Conservation (phyloP, 1,140 invertebrate species). For the Drosophila elegans region DNA sequence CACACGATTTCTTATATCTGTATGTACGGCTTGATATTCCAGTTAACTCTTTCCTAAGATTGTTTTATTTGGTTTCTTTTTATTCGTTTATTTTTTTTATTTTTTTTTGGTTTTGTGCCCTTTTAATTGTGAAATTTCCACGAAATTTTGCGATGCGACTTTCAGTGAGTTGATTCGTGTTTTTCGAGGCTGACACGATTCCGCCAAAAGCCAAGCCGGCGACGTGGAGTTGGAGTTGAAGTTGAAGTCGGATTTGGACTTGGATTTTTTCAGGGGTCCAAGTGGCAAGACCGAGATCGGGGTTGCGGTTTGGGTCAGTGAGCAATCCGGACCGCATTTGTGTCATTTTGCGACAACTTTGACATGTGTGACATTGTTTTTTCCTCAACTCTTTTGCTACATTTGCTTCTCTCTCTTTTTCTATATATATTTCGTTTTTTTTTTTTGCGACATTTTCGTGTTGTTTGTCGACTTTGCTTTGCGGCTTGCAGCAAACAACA, state of each 20-base stretch:
- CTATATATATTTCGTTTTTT: slow-evolving; percentile 28
- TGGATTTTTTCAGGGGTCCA: slow-evolving; percentile 35
- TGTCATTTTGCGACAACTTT: slow-evolving; percentile 83
- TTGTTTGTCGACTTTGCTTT: slow-evolving; percentile 64
- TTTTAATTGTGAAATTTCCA: slow-evolving; percentile 83
- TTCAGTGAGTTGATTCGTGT: slow-evolving; percentile 66
- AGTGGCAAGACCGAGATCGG: slow-evolving; percentile 52
- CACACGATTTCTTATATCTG: slow-evolving; percentile 62
- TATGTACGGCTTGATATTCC: slow-evolving; percentile 50
- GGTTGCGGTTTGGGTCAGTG: slow-evolving; percentile 59
- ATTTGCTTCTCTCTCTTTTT: slow-evolving; percentile 21
- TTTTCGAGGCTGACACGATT: slow-evolving; percentile 74
- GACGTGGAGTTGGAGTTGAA: slow-evolving; percentile 12
- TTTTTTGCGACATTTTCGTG: slow-evolving; percentile 72
- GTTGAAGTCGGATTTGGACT: slow-evolving; percentile 19
- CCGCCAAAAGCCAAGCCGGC: slow-evolving; percentile 44
- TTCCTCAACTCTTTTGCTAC: slow-evolving; percentile 37
- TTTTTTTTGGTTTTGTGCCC: slow-evolving; percentile 51
- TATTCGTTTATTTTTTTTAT: slow-evolving; percentile 13
- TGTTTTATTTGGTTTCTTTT: slow-evolving; percentile 32
- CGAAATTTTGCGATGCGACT: slow-evolving; percentile 72
- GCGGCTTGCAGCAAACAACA: slow-evolving; percentile 64
- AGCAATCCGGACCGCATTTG: slow-evolving; percentile 80
- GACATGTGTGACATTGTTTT: slow-evolving; percentile 83
- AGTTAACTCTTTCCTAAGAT: slow-evolving; percentile 76